A percentile compares a stretch with the other conserved stretches of the same genome.
These are phyloP conservation scores for Sebastes umbrosus DNA, from an alignment of 2,797 vertebrate genomes.

Conservation along the genomic window DNA sequence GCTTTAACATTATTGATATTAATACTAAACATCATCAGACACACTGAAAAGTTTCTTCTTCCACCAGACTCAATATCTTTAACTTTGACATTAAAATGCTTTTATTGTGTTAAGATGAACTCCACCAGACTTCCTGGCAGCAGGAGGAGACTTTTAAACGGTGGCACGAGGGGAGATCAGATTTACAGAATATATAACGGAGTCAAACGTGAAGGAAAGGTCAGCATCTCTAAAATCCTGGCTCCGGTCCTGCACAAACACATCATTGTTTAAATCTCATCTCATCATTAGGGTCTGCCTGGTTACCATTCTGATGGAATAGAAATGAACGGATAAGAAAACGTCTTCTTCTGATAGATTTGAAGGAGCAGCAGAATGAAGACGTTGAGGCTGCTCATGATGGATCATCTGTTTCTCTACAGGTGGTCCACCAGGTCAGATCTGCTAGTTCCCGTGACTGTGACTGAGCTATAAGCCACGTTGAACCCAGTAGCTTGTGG, in stretches of 20 bases:
- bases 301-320: too few species aligned
- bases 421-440: too few species aligned
- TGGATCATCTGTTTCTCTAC: too few species aligned
- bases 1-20: neutral
- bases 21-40: neutral
- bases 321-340: too few species aligned
- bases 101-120: too few species aligned
- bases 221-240: neutral
- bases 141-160: neutral
- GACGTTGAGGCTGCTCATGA: neutral
- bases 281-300: neutral
- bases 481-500: neutral
- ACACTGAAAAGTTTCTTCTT: neutral
- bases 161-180: neutral
- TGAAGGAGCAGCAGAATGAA: neutral
- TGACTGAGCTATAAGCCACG: neutral
- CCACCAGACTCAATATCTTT: neutral
- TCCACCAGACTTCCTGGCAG: neutral
- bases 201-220: neutral
- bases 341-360: too few species aligned
- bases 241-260: neutral
- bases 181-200: neutral
- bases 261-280: neutral
- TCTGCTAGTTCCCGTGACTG: neutral
- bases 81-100: neutral